Percentiles rank a stretch among this genome's conserved stretches.
These are phyloP conservation scores for Calyptommatus sinebrachiatus DNA, from an alignment of 2,113 vertebrate genomes.

Conservation along the genomic window DNA sequence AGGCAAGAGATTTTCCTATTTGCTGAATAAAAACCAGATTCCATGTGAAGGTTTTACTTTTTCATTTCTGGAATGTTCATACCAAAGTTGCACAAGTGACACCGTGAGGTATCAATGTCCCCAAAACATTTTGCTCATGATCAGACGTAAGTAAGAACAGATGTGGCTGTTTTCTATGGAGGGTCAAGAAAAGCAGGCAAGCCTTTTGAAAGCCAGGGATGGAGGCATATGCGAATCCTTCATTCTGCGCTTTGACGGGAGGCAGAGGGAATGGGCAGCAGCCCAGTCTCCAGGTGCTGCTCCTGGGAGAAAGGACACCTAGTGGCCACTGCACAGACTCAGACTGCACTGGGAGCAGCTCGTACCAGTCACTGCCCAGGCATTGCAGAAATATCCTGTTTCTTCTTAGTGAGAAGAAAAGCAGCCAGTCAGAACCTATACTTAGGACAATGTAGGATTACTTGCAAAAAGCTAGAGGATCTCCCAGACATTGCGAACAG, in stretches of 20 bases:
- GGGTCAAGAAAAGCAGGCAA: not conserved
- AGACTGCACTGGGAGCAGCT: not conserved
- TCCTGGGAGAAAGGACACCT: too few species aligned
- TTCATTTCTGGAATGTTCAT: not conserved
- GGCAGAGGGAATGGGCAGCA: not conserved
- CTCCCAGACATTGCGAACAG: not conserved
- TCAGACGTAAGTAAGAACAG: too few species aligned
- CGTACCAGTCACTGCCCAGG: too few species aligned
- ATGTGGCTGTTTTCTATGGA: not conserved
- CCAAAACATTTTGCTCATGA: too few species aligned
- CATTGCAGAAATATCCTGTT: too few species aligned
- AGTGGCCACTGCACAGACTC: not conserved
- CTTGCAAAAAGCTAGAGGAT: not conserved
- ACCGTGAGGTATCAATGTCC: not conserved
- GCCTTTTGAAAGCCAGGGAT: not conserved
- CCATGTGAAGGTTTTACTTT: constrained; percentile 4
- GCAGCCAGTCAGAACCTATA: too few species aligned
- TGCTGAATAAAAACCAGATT: not conserved
- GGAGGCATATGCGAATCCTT: not conserved
- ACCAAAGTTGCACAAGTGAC: not conserved
- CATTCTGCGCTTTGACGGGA: not conserved
- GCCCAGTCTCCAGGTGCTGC: not conserved
- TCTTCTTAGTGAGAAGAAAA: too few species aligned
- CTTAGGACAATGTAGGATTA: too few species aligned
- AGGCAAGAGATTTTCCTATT: not conserved